Base-by-base conservation (phyloP, 2,113 vertebrate species). In the Clarias gariepinus region DNA sequence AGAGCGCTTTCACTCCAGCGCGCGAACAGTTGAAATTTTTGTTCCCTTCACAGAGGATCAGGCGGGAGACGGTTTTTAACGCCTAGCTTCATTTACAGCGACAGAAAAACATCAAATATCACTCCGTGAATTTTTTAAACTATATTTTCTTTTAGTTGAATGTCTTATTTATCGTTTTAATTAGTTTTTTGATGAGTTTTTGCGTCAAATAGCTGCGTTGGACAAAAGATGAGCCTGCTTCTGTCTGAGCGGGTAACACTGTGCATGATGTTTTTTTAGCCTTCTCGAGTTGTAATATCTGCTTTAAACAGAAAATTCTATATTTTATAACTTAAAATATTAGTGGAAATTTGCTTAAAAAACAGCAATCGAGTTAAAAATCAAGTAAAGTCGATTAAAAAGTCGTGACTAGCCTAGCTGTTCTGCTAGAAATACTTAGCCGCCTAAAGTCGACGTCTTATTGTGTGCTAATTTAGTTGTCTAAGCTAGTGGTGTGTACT, bases 21-120 rank as follows among this genome's bases (percentile, higher is more conserved):
- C 95, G 95, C 95, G 93, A 95, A 95, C 92, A 68, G 81, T 95
- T 89, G 91, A 96, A 94, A n/a, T 61, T 23, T 85, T 73, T 12
- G 41, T 90, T 86, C 47, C 57, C 19, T 25, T 33, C 85, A 74
- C 25, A 30, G 3, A 9, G 81, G 87, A 92, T 90, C 87, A 90
- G 92, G 95, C 94, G 94, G 95, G 95, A 95, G 94, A 57, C 19
- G 87, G 15, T 1, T 2, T 21, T 81, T 77, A 3, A 10, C 16
- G 19, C 19, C 7, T 55, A 58, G 52, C n/a, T 64, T 58, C 33
- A 8, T 21, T 8, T 7, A 15, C 3, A 19, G 28, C 8, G 7
- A 52, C 23, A 7, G 7, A 25, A 10, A 52, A 52, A 3, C 23
- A 3, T 16, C 2, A 25, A 12, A 0, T 0, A 15, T 61, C 28